Percentiles rank a stretch among this genome's conserved stretches.
These are phyloP conservation scores for Rhizomys pruinosus DNA, from an alignment of 2,113 vertebrate genomes.

Conservation along the genomic window DNA sequence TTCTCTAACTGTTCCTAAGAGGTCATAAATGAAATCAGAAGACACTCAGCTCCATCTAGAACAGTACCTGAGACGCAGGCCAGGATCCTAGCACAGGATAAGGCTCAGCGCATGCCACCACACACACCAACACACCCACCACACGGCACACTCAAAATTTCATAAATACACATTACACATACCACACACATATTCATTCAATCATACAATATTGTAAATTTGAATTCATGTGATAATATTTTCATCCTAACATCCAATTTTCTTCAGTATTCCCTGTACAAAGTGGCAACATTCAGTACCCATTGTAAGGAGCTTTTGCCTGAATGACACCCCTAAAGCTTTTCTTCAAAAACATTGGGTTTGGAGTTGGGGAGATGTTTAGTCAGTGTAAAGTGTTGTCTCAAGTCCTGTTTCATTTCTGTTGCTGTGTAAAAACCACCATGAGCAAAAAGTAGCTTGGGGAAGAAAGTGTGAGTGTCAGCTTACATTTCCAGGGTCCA, in stretches of 20 bases:
- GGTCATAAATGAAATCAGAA: neutral
- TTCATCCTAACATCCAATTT: neutral
- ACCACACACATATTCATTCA: neutral
- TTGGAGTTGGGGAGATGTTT: neutral
- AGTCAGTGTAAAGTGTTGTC: neutral
- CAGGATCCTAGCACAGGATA: too few relatives aligned
- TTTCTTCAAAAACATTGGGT: neutral
- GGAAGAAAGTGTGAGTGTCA: neutral
- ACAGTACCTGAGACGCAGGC: neutral
- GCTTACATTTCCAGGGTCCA: neutral
- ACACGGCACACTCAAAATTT: neutral
- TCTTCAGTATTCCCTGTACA: neutral
- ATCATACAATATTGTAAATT: neutral
- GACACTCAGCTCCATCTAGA: neutral
- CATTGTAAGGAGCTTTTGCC: neutral
- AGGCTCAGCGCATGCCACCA: neutral
- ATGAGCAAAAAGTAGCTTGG: too few relatives aligned
- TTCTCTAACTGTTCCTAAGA: neutral
- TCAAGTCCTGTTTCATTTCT: neutral
- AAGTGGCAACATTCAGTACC: too few relatives aligned
- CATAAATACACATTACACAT: neutral
- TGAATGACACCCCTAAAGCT: neutral
- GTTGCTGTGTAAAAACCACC: neutral
- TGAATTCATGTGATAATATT: neutral
- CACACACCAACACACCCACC: rapidly evolving